Evolutionary conservation across 2,797 vertebrate species (phyloP), one percentile per base, ranked within the genome.

Genomic region (Apogon hyalosoma): DNA sequence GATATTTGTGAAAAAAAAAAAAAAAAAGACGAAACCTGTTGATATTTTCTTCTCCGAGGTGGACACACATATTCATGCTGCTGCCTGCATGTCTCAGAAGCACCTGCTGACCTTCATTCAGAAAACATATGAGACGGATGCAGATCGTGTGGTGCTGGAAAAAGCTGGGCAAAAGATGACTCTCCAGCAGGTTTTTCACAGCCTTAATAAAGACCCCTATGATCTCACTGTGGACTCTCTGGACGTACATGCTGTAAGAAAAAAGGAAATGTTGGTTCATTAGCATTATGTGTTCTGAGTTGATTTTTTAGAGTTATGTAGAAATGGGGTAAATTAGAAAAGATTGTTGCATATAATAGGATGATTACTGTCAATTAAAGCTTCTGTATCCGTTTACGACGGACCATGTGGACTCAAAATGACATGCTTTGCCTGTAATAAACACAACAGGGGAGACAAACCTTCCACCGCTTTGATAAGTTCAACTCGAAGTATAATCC

Each of bases 401-500:
- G 46, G 6, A 63, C 38, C 8, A 0, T 47, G 31, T 63, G 12
- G 2, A 12, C 28, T 72, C 4, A n/a, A 4, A 21, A 2, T 38
- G 2, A n/a, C 15, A n/a, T 18, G 15, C 7, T 56, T 31, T 79
- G 4, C 76, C 39, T 40, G 6, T 14, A 4, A 4, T 59, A 4
- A 54, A 18, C 38, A 57, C 53, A 39, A 12, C 79, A 99, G 98
- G 97, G 96, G 39, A 96, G 98, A 69, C 96, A 99, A 84, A 99
- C 97, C 0, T 99, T 99, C 88, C 97, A 99, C 85, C 94, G 97
- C 6, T 99, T 99, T 80, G 97, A 99, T 85, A 98, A 99, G 87
- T 99, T 99, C 92, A 99, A 99, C 78, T 96, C 97, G 2, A 99
- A 98, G 84, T 99, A 99, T 79, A 99, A 99, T 85, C 98, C 97